phyloP scores from a whole-genome alignment of 2,888 invertebrate species.

The Orchestes rusci region DNA sequence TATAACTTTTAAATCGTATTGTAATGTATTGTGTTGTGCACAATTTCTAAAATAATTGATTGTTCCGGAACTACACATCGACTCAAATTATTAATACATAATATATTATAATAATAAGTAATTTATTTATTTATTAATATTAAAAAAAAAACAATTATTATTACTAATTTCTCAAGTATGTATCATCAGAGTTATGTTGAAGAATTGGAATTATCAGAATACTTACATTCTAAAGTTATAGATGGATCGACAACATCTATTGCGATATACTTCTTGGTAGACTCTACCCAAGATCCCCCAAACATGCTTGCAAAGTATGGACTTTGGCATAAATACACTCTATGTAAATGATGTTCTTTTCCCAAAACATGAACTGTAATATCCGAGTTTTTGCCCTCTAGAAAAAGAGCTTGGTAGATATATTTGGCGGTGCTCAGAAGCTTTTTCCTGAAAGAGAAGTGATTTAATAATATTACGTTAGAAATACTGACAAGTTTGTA shows the following conservation, averaged over 20 bases:
- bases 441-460: constrained; percentile 49
- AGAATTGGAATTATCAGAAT: too few species aligned
- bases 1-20: too few species aligned
- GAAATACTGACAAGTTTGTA: too few species aligned
- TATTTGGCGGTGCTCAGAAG: constrained; percentile 67
- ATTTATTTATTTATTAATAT: too few species aligned
- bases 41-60: too few species aligned
- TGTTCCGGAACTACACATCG: too few species aligned
- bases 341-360: constrained; percentile 67
- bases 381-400: constrained; percentile 70
- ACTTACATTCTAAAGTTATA: constrained; percentile 60
- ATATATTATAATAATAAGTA: too few species aligned
- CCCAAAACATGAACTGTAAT: constrained; percentile 64
- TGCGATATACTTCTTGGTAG: constrained; percentile 55
- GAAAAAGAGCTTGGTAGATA: constrained; percentile 68
- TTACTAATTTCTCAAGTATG: too few species aligned
- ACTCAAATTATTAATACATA: too few species aligned
- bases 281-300: constrained; percentile 69
- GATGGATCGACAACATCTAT: constrained; percentile 66
- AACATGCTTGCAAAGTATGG: constrained; percentile 78
- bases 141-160: too few species aligned
- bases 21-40: too few species aligned
- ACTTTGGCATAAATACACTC: constrained; percentile 72
- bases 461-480: neutral
- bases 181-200: too few species aligned